These are phyloP conservation scores for Drosophila gaucha DNA, from an alignment of 2,888 invertebrate species.

Conservation along the genomic window DNA sequence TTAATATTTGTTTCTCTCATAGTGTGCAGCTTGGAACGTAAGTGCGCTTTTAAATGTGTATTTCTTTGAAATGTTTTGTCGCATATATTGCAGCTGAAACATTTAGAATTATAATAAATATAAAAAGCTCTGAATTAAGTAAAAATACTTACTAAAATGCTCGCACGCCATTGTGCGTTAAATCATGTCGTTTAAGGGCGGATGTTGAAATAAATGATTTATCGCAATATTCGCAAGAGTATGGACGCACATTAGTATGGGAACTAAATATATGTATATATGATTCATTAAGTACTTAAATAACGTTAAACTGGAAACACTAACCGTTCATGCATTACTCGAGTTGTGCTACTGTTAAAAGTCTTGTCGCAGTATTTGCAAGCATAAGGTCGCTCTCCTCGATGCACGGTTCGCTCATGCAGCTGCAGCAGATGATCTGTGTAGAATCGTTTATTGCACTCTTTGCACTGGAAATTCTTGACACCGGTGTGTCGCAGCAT, in stretches of 20 bases:
- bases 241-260: conserved; percentile 81
- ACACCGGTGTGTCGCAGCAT: conserved; percentile 60
- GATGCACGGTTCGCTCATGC: conserved; percentile 67
- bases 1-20: conserved; percentile 10
- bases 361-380: conserved; percentile 76
- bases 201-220: conserved; percentile 79
- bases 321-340: conserved; percentile 80
- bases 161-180: conserved; percentile 60
- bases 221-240: conserved; percentile 71
- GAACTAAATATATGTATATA: conserved; percentile 49
- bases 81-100: conserved; percentile 53
- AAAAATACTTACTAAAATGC: conserved; percentile 53
- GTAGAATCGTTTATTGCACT: conserved; percentile 55
- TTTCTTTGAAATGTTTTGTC: conserved; percentile 61
- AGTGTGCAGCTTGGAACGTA: conserved; percentile 56
- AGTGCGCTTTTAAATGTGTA: conserved; percentile 65
- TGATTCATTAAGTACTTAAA: neutral
- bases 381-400: conserved; percentile 81
- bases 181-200: conserved; percentile 77
- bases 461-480: conserved; percentile 53
- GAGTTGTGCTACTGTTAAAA: conserved; percentile 79
- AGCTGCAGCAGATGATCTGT: conserved; percentile 56
- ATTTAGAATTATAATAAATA: neutral
- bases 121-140: neutral
- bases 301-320: neutral